Evolutionary conservation across 2,888 invertebrate species (phyloP).

Genomic region (Sipha maydis): DNA sequence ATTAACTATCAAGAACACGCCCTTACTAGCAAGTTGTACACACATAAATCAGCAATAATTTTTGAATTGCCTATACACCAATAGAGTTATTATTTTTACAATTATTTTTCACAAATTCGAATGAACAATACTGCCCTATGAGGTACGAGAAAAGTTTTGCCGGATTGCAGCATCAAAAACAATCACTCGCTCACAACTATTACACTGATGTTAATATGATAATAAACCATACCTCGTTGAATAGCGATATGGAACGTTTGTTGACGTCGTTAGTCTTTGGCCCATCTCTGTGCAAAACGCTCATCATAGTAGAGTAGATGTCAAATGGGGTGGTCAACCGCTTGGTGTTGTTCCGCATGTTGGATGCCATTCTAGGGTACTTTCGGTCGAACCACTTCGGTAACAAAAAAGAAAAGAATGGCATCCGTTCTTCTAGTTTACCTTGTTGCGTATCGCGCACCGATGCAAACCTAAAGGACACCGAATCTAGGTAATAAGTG

Average conservation of each 20-base stretch:
- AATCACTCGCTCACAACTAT: neutral
- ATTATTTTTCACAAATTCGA: neutral
- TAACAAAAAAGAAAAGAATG: constrained; percentile 83
- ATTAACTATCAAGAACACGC: neutral
- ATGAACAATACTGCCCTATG: neutral
- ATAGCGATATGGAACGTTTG: constrained; percentile 73
- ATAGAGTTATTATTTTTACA: too few relatives aligned
- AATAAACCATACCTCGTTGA: constrained; percentile 71
- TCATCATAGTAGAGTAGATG: constrained; percentile 81
- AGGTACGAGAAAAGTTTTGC: neutral
- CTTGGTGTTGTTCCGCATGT: constrained; percentile 75
- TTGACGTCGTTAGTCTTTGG: constrained; percentile 70
- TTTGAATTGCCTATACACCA: too few relatives aligned
- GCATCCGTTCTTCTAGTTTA: constrained; percentile 89
- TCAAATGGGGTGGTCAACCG: constrained; percentile 89
- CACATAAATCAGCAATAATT: neutral
- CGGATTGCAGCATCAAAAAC: neutral
- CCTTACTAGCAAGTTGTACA: neutral
- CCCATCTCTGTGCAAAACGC: constrained; percentile 72
- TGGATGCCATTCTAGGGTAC: constrained; percentile 73
- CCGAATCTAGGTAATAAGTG: neutral
- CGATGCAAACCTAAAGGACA: constrained; percentile 75
- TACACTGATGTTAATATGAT: too few relatives aligned
- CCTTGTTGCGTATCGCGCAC: constrained; percentile 89
- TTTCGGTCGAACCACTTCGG: constrained; percentile 76